Percentiles rank a stretch among this genome's conserved stretches.
Conservation (phyloP, 2,888 invertebrate species). For the Drosophila pegasa region DNA sequence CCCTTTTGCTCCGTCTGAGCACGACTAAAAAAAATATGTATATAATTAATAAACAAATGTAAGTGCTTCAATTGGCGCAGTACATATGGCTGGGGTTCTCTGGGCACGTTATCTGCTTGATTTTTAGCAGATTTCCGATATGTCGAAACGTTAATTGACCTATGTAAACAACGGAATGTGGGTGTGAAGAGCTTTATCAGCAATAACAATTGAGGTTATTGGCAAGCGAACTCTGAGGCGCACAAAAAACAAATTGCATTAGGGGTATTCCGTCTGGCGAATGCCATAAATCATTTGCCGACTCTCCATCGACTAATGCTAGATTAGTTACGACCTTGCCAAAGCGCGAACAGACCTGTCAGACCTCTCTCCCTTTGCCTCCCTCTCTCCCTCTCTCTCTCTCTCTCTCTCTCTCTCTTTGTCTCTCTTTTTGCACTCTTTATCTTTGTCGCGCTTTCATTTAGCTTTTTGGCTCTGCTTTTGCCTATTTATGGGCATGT, state of each 20-base stretch:
- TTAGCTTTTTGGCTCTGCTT: conserved; percentile 35
- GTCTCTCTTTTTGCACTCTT: not conserved
- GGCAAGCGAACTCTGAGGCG: conserved; percentile 8
- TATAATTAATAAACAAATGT: conserved; percentile 1
- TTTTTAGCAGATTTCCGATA: conserved; percentile 16
- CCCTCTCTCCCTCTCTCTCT: conserved; percentile 3
- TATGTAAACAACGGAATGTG: conserved; percentile 37
- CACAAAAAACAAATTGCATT: not conserved
- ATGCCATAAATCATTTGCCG: not conserved
- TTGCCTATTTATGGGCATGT: conserved; percentile 76
- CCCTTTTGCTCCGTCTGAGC: conserved; percentile 6
- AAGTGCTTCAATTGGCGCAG: not conserved
- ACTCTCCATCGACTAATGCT: not conserved
- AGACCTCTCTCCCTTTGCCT: conserved; percentile 1
- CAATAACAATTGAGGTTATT: conserved; percentile 26
- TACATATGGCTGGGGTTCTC: not conserved
- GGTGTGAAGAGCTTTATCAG: conserved; percentile 50
- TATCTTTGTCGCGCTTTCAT: conserved; percentile 14
- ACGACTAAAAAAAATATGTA: not conserved
- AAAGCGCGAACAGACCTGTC: conserved; percentile 5
- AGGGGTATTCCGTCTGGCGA: not conserved
- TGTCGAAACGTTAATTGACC: conserved; percentile 35
- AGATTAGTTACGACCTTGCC: conserved; percentile 65
- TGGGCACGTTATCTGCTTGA: conserved; percentile 7
- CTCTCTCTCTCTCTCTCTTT: conserved; percentile 2